Percentiles rank a stretch among this genome's conserved stretches.
phyloP scores from a whole-genome alignment of 1,140 invertebrate genomes.

The Hyles vespertilio region DNA sequence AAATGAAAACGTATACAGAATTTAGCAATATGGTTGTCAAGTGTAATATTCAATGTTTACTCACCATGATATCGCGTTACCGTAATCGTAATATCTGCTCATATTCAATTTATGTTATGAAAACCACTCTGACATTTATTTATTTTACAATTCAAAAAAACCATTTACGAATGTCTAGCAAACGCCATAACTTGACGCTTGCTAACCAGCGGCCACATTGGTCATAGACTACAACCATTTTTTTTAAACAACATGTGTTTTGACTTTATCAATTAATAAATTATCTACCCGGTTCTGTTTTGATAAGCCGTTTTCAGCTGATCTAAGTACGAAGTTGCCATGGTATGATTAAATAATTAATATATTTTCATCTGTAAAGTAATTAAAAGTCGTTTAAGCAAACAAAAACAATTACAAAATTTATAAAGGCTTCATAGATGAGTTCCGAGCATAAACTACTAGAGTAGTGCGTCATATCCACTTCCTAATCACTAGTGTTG shows the following conservation, averaged over 20 bases:
- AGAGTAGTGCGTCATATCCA: constrained; percentile 21
- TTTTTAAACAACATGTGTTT: constrained; percentile 1
- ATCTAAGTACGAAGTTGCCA: no score
- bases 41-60: constrained; percentile 39
- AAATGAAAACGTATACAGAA: constrained; percentile 55
- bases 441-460: no score
- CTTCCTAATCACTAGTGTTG: constrained; percentile 48
- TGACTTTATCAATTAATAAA: no score
- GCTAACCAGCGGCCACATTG: constrained; percentile 62
- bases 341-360: no score
- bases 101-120: constrained; percentile 63
- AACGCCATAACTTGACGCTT: constrained; percentile 68
- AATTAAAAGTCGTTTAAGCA: no score
- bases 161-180: constrained; percentile 59
- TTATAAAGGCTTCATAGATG: no score
- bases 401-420: no score
- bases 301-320: no score
- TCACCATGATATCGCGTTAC: constrained; percentile 74
- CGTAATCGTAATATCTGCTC: constrained; percentile 76
- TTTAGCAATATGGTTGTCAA: constrained; percentile 64
- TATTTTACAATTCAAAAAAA: constrained; percentile 38
- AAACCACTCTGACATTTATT: constrained; percentile 49
- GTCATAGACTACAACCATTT: constrained; percentile 56
- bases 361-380: no score
- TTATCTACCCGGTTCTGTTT: no score